Evolutionary conservation across 37 sponge, comb jelly and placozoan genomes (phyloP).

Genomic region (Aplysina aerophoba): DNA sequence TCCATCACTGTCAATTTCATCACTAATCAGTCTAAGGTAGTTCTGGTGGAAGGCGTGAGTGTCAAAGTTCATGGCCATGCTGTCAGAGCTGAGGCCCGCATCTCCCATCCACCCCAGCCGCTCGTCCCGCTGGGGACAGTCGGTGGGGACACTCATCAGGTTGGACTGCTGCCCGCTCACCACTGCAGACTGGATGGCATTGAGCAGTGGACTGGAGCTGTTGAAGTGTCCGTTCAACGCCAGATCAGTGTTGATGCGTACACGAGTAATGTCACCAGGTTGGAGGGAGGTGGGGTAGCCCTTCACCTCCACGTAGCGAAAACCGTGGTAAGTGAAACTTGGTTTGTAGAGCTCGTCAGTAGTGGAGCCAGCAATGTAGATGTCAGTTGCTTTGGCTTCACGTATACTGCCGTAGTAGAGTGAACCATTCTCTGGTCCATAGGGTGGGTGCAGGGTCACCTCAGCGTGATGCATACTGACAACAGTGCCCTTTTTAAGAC

Average conservation of each 20-base stretch:
- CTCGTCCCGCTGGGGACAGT: conserved; percentile 74
- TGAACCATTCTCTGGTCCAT: conserved; percentile 57
- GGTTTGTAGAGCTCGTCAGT: conserved; percentile 40
- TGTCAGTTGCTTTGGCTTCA: conserved; percentile 50
- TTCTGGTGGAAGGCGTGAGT: conserved; percentile 49
- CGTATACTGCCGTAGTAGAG: conserved; percentile 61
- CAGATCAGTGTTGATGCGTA: conserved; percentile 36
- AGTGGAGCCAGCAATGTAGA: conserved; percentile 9
- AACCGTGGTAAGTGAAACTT: conserved; percentile 74
- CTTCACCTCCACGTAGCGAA: conserved; percentile 66
- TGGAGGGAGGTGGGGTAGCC: conserved; percentile 43
- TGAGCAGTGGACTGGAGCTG: conserved; percentile 40
- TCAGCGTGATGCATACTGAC: conserved; percentile 56
- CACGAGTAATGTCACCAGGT: conserved; percentile 37
- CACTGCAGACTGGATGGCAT: conserved; percentile 51
- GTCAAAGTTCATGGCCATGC: conserved; percentile 66
- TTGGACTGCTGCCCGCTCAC: conserved; percentile 67
- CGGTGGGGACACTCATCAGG: conserved; percentile 73
- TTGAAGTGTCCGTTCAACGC: conserved; percentile 39
- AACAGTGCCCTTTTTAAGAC: background rate
- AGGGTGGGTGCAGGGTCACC: conserved; percentile 57
- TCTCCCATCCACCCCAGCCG: conserved; percentile 85
- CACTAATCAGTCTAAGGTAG: conserved; percentile 42
- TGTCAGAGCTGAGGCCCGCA: conserved; percentile 68
- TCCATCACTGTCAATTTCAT: conserved; percentile 51